phyloP scores from a whole-genome alignment of 2,888 invertebrate species.

The Diaphora mendica region DNA sequence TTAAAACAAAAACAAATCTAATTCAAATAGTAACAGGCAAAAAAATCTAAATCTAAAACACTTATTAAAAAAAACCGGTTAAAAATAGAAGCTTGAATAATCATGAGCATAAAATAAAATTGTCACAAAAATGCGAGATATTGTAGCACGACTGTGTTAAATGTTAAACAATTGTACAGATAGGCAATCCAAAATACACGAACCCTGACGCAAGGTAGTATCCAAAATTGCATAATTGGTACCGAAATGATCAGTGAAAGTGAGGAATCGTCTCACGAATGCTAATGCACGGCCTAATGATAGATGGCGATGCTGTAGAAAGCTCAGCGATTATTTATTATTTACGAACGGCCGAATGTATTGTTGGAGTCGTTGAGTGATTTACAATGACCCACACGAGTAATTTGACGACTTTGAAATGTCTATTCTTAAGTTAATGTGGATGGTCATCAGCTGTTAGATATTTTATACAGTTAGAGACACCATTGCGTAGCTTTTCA shows the following conservation, averaged over 20 bases:
- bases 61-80: neutral
- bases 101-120: conserved; percentile 25
- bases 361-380: conserved; percentile 70
- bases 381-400: conserved; percentile 65
- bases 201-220: conserved; percentile 51
- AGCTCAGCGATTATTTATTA: conserved; percentile 73
- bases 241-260: conserved; percentile 81
- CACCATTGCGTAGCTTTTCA: neutral
- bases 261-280: conserved; percentile 74
- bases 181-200: conserved; percentile 25
- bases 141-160: conserved; percentile 23
- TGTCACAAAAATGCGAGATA: conserved; percentile 34
- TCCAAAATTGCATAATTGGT: conserved; percentile 76
- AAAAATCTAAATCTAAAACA: neutral
- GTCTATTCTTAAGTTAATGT: conserved; percentile 30
- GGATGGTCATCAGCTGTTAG: conserved; percentile 16
- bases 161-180: conserved; percentile 26
- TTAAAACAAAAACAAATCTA: too few species aligned
- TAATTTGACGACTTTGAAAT: conserved; percentile 46
- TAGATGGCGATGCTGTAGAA: conserved; percentile 74
- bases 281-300: conserved; percentile 75
- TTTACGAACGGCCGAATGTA: conserved; percentile 72
- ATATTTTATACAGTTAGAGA: conserved; percentile 8
- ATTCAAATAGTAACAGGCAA: too few species aligned
- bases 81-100: conserved; percentile 35